A percentile compares a stretch with the other conserved stretches of the same genome.
Evolutionary conservation across 64 coral and sea anemone species (phyloP).

Genomic region (Anthopleura sola): DNA sequence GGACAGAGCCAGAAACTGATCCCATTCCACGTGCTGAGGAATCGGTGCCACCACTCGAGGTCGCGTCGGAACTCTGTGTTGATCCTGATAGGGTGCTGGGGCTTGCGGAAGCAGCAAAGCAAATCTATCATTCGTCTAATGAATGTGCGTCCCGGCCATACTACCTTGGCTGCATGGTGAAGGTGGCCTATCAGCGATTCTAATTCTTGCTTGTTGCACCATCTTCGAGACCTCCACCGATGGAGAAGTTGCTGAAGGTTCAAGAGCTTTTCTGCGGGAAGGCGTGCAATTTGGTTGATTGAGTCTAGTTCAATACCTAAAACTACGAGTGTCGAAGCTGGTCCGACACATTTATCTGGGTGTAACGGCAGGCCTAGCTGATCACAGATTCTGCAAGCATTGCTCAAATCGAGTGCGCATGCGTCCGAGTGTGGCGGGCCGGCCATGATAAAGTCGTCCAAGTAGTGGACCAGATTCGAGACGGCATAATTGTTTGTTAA

Average conservation of each 20-base stretch:
- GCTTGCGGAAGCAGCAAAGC: neutral
- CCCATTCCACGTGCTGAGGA: constrained; percentile 36
- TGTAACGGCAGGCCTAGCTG: too few species aligned
- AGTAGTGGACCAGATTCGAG: constrained; percentile 7
- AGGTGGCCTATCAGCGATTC: constrained; percentile 8
- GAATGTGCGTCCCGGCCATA: constrained; percentile 23
- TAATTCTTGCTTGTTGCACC: neutral
- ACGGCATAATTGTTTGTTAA: constrained; percentile 16
- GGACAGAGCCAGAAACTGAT: constrained; percentile 47
- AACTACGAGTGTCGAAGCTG: neutral
- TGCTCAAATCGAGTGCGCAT: neutral
- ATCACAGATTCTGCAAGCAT: too few species aligned
- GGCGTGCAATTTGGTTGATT: neutral
- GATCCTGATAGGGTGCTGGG: constrained; percentile 6
- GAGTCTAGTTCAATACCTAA: constrained; percentile 35
- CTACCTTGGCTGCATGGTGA: constrained; percentile 28
- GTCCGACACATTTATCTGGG: too few species aligned
- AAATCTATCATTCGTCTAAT: constrained; percentile 33
- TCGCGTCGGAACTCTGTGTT: constrained; percentile 31
- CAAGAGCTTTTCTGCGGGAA: constrained; percentile 20
- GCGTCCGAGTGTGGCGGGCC: neutral
- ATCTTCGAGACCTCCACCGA: neutral
- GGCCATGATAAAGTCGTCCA: constrained; percentile 40
- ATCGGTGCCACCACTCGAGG: constrained; percentile 47
- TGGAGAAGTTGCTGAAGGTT: neutral